These are phyloP conservation scores for Pomacea maculata DNA, from an alignment of 1,140 invertebrate species.

Conservation along the genomic window DNA sequence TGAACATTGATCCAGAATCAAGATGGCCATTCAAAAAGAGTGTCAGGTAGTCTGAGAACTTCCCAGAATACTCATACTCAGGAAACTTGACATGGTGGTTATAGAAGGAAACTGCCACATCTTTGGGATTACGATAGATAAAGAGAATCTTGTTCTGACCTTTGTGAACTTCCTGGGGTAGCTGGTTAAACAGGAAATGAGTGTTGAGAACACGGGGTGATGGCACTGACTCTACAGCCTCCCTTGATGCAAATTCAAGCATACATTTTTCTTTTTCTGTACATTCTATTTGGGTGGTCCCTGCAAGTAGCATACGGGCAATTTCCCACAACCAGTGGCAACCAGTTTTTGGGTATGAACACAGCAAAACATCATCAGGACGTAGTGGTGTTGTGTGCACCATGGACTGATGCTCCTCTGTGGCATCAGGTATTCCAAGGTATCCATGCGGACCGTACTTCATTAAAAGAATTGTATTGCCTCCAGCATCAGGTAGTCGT, in stretches of 20 bases:
- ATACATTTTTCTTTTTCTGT: slow-evolving; percentile 30
- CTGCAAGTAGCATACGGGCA: slow-evolving; percentile 25
- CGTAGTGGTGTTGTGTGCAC: slow-evolving; percentile 12
- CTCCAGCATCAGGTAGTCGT: neutral
- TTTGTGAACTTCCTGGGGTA: slow-evolving; percentile 28
- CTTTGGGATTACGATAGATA: slow-evolving; percentile 42
- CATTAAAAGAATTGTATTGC: slow-evolving; percentile 11
- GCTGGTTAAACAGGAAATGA: slow-evolving; percentile 23
- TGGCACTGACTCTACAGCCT: slow-evolving; percentile 9
- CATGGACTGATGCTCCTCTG: neutral
- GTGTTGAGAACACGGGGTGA: slow-evolving; percentile 39
- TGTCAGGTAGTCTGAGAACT: slow-evolving; percentile 17
- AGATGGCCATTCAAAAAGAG: slow-evolving; percentile 23
- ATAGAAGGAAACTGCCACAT: slow-evolving; percentile 44
- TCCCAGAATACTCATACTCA: slow-evolving; percentile 22
- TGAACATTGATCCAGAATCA: slow-evolving; percentile 44
- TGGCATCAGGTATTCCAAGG: neutral
- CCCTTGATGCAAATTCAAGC: slow-evolving; percentile 27
- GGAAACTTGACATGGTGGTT: slow-evolving; percentile 29
- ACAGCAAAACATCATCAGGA: slow-evolving; percentile 44
- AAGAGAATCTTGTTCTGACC: slow-evolving; percentile 36
- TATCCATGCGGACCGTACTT: slow-evolving; percentile 1
- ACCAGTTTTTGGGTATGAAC: slow-evolving; percentile 48
- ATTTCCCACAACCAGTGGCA: slow-evolving; percentile 45
- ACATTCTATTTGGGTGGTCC: slow-evolving; percentile 16